Base-by-base conservation (phyloP, 1,140 invertebrate species). In the Eumeta japonica region DNA sequence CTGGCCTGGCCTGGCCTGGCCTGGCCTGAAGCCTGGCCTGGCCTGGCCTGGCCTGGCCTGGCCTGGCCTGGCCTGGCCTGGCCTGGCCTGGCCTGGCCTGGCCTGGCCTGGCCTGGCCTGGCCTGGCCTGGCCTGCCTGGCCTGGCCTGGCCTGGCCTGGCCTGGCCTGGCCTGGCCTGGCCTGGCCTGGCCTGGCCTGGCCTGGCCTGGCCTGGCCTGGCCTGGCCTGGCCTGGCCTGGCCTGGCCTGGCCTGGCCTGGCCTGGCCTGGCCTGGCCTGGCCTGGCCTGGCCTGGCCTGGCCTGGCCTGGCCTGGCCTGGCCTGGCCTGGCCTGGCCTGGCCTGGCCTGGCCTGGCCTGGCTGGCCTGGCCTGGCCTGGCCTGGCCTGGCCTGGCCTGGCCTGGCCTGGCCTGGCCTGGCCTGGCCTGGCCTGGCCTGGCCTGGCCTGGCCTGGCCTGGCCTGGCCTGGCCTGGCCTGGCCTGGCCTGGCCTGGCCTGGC, bases 391-490 rank as follows among this genome's bases (percentile, higher is more conserved):
- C 20, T 24, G 20, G n/a, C 20, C 20, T 24, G 20, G n/a, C 20
- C 45, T 31, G 11, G 48, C 24, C 46, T 39, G 36, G 37, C 47
- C 45, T 39, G 39, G 28, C 20, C 20, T 24, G 20, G n/a, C 20
- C 20, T 24, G 39, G 28, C 20, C 20, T 24, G 20, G n/a, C 20
- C 20, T 24, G 20, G n/a, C 5, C 20, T 24, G 20, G n/a, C 20
- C 20, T 24, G 20, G n/a, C 20, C 20, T 24, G 20, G n/a, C 20
- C 20, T 24, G 20, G n/a, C 20, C 20, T 24, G 20, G n/a, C 20
- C 20, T 24, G 20, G n/a, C 20, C 20, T 24, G 20, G n/a, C 20
- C 20, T 24, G 20, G n/a, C 20, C 20, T 24, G 20, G n/a, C 20
- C 20, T 24, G 20, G n/a, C 20, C 20, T 24, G 20, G n/a, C 20